Percentiles rank a stretch among this genome's conserved stretches.
phyloP scores from a whole-genome alignment of 2,888 invertebrate genomes.

The Lottia gigantea region DNA sequence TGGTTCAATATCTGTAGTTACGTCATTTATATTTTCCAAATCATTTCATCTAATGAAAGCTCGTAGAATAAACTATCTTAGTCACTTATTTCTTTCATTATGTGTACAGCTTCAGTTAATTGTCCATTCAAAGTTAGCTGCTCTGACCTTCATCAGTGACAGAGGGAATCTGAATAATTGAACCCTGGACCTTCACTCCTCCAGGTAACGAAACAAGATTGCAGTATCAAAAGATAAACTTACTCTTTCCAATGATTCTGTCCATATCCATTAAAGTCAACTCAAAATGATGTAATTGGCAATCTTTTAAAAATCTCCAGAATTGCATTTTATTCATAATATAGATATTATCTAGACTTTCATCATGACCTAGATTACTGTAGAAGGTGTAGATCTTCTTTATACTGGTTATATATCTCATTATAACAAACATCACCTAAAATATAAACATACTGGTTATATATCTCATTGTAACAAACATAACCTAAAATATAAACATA shows the following conservation, averaged over 20 bases:
- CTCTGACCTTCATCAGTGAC: too few species aligned
- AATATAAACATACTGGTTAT: slow-evolving; percentile 44
- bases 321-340: slow-evolving; percentile 68
- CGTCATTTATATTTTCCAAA: too few species aligned
- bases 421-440: slow-evolving; percentile 63
- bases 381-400: slow-evolving; percentile 64
- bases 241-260: slow-evolving; percentile 53
- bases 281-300: slow-evolving; percentile 59
- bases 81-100: too few species aligned
- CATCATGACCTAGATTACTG: slow-evolving; percentile 63
- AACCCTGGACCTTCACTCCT: too few species aligned
- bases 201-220: too few species aligned
- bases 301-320: slow-evolving; percentile 68
- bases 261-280: slow-evolving; percentile 65
- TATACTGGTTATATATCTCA: slow-evolving; percentile 63
- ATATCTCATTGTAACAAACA: slow-evolving; percentile 59
- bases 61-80: too few species aligned
- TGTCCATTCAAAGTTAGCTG: too few species aligned
- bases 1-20: too few species aligned
- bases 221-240: slow-evolving; percentile 14
- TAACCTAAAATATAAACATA: background rate
- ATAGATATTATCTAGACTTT: slow-evolving; percentile 67
- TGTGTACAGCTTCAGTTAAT: too few species aligned
- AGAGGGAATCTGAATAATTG: too few species aligned
- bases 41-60: too few species aligned